Percentiles rank a stretch among this genome's conserved stretches.
phyloP scores from a whole-genome alignment of 2,113 vertebrate species.

The Tragelaphus strepsiceros region DNA sequence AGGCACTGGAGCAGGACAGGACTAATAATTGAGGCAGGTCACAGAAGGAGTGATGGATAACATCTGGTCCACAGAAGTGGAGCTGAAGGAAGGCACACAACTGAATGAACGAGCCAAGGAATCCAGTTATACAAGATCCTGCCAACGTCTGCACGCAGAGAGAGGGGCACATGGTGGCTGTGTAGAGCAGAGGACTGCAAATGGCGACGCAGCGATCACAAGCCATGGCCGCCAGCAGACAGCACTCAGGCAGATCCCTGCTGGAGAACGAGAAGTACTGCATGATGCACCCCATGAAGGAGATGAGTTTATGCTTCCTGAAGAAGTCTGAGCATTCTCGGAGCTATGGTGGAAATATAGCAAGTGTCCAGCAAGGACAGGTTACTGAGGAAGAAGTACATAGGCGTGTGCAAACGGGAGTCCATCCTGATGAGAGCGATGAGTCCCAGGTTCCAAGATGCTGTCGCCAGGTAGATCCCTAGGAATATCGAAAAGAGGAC shows the following conservation, averaged over 20 bases:
- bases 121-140: neutral
- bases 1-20: slow-evolving; percentile 39
- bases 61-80: slow-evolving; percentile 27
- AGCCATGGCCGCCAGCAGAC: slow-evolving; percentile 54
- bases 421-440: neutral
- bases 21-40: slow-evolving; percentile 41
- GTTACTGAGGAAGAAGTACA: slow-evolving; percentile 57
- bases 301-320: neutral
- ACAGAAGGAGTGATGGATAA: slow-evolving; percentile 56
- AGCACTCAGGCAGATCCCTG: slow-evolving; percentile 30
- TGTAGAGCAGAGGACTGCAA: slow-evolving; percentile 58
- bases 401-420: slow-evolving; percentile 32
- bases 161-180: neutral
- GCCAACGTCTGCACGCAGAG: slow-evolving; percentile 29
- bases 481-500: slow-evolving; percentile 47
- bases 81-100: slow-evolving; percentile 39
- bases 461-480: slow-evolving; percentile 16
- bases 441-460: slow-evolving; percentile 17
- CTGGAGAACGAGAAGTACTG: slow-evolving; percentile 31
- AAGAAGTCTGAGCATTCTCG: slow-evolving; percentile 53
- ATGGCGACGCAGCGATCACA: slow-evolving; percentile 57
- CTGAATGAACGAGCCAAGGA: slow-evolving; percentile 46
- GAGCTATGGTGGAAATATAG: slow-evolving; percentile 10
- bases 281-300: neutral
- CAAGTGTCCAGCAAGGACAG: slow-evolving; percentile 47